Base-by-base conservation (phyloP, 30 jellyfish, hydroid and myxozoan species). In the Chironex yamaguchii region DNA sequence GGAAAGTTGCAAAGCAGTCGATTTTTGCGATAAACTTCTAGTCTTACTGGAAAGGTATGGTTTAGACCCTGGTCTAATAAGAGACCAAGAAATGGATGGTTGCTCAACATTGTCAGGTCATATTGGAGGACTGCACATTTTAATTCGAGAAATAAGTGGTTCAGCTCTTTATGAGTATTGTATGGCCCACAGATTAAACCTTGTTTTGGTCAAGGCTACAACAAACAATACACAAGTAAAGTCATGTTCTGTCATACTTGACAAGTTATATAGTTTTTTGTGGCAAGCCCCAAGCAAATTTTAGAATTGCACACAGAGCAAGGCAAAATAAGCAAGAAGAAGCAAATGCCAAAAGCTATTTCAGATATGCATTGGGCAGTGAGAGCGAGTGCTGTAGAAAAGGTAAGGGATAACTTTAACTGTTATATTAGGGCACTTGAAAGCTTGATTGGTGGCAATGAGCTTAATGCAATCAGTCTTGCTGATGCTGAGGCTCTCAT, bases 391-490 rank as follows among this genome's bases (percentile, higher is more conserved):
- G 73, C 82, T 26, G 82, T 69, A 26, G 74, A 69, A 31, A 28
- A 69, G 30, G 29, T 31, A 28, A 69, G 82, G 29, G 82, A 34
- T 31, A 69, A 69, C 82, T 31, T 66, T 66, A 21, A 66, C 54
- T 66, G 79, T 66, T 66, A 66, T 21, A 27, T 66, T 66, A 54
- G 79, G 29, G 79, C 79, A 66, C 79, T 66, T 66, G 64, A 66
- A 66, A 66, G 33, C 21, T 66, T 66, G 79, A 66, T 66, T 29
- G 52, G 62, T 66, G 65, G 79, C 82, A 64, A 65, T 78, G 71
- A 76, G 88, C 88, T 49, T 48, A 62, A 50, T 78, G 91, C 73
- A 62, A 23, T 6, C 28, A 53, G 73, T 80, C 91, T 80, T 49
- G 62, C 76, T 17, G 76, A 42, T 75, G 76, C 88, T 75, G 54